Percentiles rank a stretch among this genome's conserved stretches.
These are phyloP conservation scores for Geotrupes spiniger DNA, from an alignment of 2,888 invertebrate species.

Conservation along the genomic window DNA sequence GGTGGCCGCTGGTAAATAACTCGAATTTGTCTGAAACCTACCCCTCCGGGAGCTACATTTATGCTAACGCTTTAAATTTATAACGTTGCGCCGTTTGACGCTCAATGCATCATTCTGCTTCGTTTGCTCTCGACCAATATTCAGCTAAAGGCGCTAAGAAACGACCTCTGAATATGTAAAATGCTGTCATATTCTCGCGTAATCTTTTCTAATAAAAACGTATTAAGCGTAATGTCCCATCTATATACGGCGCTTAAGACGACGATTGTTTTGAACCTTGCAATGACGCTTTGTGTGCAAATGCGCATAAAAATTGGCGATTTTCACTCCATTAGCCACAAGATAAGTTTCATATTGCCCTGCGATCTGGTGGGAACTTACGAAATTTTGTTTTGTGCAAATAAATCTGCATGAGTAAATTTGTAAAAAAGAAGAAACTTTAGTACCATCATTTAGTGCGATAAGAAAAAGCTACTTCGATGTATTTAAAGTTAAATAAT, in stretches of 20 bases:
- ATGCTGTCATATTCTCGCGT: constrained; percentile 6
- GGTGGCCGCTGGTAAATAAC: constrained; percentile 25
- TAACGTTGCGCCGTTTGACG: constrained; percentile 7
- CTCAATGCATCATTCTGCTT: constrained; percentile 14
- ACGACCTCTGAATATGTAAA: constrained; percentile 11
- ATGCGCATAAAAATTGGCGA: constrained; percentile 37
- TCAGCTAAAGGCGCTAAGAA: constrained; percentile 12
- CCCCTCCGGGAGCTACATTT: constrained; percentile 9
- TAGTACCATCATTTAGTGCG: too few species aligned
- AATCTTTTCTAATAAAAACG: constrained; percentile 33
- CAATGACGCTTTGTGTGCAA: constrained; percentile 36
- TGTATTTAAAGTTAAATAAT: too few species aligned
- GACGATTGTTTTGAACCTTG: constrained; percentile 36
- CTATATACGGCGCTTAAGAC: constrained; percentile 36
- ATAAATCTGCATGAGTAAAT: too few species aligned
- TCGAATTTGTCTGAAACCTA: constrained; percentile 16
- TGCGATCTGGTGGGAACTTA: too few species aligned
- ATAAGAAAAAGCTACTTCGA: too few species aligned
- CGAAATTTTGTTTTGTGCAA: too few species aligned
- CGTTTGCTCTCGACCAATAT: constrained; percentile 15
- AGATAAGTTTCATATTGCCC: too few species aligned
- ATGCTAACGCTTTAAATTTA: constrained; percentile 12
- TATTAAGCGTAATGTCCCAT: constrained; percentile 40
- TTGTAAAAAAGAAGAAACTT: too few species aligned
- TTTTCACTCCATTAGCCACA: constrained; percentile 22